Evolutionary conservation across 2,113 vertebrate species (phyloP).

Genomic region (Athene cunicularia): DNA sequence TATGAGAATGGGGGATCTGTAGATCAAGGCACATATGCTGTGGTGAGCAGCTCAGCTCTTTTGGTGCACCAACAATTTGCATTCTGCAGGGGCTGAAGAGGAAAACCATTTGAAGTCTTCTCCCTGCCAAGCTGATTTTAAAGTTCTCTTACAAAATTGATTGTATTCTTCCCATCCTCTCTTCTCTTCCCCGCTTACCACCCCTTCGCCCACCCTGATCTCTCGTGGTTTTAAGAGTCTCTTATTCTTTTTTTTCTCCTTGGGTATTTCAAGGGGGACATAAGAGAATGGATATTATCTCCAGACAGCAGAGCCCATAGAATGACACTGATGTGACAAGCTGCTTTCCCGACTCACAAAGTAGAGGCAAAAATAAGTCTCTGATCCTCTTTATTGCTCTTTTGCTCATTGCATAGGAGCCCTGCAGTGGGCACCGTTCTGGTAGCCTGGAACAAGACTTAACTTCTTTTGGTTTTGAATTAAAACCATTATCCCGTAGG

Average conservation of each 20-base stretch:
- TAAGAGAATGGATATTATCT: constrained; percentile 1
- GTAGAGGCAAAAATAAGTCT: neutral
- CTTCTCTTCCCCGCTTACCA: neutral
- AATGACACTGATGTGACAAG: neutral
- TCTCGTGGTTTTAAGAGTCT: neutral
- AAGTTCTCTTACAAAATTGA: neutral
- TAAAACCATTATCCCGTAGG: neutral
- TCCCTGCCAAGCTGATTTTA: constrained; percentile 5
- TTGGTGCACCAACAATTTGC: neutral
- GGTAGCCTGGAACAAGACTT: neutral
- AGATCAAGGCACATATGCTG: neutral
- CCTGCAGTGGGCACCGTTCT: neutral
- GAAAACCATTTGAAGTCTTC: neutral
- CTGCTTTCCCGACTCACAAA: neutral
- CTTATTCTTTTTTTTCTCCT: neutral
- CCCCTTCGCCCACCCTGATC: fast-evolving
- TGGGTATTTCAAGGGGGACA: neutral
- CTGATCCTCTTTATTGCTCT: neutral
- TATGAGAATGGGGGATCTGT: neutral
- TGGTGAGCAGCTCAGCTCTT: neutral
- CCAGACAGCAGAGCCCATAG: neutral
- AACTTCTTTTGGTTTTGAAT: neutral
- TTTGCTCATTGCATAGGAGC: neutral
- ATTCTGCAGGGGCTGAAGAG: neutral
- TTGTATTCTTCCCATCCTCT: neutral